Percentiles rank a stretch among this genome's conserved stretches.
phyloP scores from a whole-genome alignment of 1,140 invertebrate species.

The Bilobella aurantiaca region DNA sequence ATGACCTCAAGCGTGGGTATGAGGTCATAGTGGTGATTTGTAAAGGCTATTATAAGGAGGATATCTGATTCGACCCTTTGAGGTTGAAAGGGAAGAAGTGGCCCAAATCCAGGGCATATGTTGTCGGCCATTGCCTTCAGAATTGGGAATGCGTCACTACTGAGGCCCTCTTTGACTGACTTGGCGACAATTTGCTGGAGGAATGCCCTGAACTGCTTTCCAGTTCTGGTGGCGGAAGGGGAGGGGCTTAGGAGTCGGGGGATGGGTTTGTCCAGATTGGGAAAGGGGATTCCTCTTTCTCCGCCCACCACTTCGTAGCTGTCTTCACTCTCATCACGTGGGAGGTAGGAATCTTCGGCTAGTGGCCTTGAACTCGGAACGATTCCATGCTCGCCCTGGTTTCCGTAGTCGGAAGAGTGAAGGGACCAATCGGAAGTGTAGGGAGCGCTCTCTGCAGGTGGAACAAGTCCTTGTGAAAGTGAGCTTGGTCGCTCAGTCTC shows the following conservation, averaged over 20 bases:
- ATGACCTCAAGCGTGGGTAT: slow-evolving; percentile 39
- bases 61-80: slow-evolving; percentile 28
- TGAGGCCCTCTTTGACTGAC: slow-evolving; percentile 14
- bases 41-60: slow-evolving; percentile 38
- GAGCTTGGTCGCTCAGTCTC: slow-evolving; percentile 18
- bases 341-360: slow-evolving; percentile 5
- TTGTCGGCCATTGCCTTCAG: slow-evolving; percentile 36
- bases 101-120: slow-evolving; percentile 37
- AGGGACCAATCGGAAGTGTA: slow-evolving; percentile 30
- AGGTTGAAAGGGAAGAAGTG: slow-evolving; percentile 33
- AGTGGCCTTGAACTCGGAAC: not conserved
- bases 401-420: slow-evolving; percentile 15
- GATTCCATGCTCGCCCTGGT: not conserved
- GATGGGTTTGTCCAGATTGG: slow-evolving; percentile 2
- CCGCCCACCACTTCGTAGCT: slow-evolving; percentile 12
- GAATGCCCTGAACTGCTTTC: slow-evolving; percentile 24
- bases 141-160: slow-evolving; percentile 26
- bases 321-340: no score
- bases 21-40: slow-evolving; percentile 37
- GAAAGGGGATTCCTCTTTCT: not conserved
- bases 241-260: slow-evolving; percentile 8
- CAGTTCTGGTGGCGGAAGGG: slow-evolving; percentile 7
- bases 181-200: slow-evolving; percentile 24
- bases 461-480: slow-evolving; percentile 11
- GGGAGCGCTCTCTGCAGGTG: slow-evolving; percentile 30